phyloP scores from a whole-genome alignment of 2,888 invertebrate genomes.

The Cerastis rubricosa region DNA sequence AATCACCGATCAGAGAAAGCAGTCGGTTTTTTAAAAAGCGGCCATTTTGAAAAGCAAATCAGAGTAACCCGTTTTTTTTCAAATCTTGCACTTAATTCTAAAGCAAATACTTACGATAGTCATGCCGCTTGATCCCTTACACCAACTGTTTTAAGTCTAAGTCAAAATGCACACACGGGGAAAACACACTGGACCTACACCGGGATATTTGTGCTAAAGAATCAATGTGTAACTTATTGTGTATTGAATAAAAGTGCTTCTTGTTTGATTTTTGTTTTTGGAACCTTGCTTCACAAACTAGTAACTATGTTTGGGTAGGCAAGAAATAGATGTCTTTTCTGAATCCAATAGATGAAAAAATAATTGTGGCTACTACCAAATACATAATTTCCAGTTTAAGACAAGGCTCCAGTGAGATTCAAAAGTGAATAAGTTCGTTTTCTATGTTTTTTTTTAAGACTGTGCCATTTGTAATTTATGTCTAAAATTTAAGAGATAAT shows the following conservation, averaged over 20 bases:
- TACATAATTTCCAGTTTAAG: not conserved
- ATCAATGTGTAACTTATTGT: conserved; percentile 56
- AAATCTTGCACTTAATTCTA: conserved; percentile 58
- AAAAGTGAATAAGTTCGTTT: conserved; percentile 11
- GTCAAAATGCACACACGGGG: conserved; percentile 80
- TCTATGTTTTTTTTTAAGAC: not conserved
- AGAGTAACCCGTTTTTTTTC: conserved; percentile 56
- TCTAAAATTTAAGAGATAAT: conserved; percentile 21
- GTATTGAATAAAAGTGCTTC: conserved; percentile 5
- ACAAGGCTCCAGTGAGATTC: conserved; percentile 3
- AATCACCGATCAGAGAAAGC: not conserved
- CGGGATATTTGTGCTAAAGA: conserved; percentile 84
- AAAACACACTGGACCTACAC: conserved; percentile 80
- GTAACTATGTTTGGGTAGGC: not conserved
- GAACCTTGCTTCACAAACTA: not conserved
- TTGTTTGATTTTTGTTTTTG: not conserved
- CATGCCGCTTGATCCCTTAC: conserved; percentile 84
- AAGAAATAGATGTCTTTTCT: not conserved
- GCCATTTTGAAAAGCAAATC: conserved; percentile 26
- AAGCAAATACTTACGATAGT: conserved; percentile 70
- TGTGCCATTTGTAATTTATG: conserved; percentile 16
- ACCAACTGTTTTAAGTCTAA: conserved; percentile 85
- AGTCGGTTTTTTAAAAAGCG: not conserved
- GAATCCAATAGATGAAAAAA: no score
- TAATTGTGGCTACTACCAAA: not conserved